Evolutionary conservation across 2,797 vertebrate genomes (phyloP), one percentile per base, ranked within the genome.

Genomic region (Philypnodon macrostomus): DNA sequence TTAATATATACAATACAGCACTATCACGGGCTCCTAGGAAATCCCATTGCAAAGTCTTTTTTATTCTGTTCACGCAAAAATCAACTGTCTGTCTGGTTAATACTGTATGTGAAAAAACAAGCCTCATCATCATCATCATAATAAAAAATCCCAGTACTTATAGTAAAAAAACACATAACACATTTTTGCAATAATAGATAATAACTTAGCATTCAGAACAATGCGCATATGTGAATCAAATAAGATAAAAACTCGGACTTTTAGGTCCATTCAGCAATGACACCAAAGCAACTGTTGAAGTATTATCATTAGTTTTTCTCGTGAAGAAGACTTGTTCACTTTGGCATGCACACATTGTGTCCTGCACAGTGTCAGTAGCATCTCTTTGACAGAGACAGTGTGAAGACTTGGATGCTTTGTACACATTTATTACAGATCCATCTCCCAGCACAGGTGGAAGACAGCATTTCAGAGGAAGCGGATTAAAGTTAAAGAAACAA

Each of bases 181-280:
- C 46, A 23, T 75, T 48, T 67, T 67, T 66, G 73, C 62, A 62
- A 37, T 55, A 60, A 81, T 55, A 68, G 55, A 59, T 79, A 83
- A 84, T 84, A 87, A 87, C 79, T 88, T 89, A 89, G 84, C 83
- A 89, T 88, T 86, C 85, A 80, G 80, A 89, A 84, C 79, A 79
- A 88, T 85, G 87, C 75, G 67, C 77, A 73, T 73, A 73, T 73
- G 79, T 81, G 79, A 87, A 67, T 77, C 79, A 81, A 86, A 77
- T 67, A 67, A 81, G 75, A 77, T 79, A 77, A 84, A 89, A 47
- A 85, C n/a, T n/a, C n/a, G n/a, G n/a, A n/a, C n/a, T n/a, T n/a
- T n/a, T n/a, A n/a, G n/a, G n/a, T n/a, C n/a, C n/a, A n/a, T n/a
- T n/a, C n/a, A n/a, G n/a, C n/a, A n/a, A n/a, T n/a, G n/a, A n/a